These are phyloP conservation scores for Coenonympha glycerion DNA, from an alignment of 2,888 invertebrate genomes.

Conservation along the genomic window DNA sequence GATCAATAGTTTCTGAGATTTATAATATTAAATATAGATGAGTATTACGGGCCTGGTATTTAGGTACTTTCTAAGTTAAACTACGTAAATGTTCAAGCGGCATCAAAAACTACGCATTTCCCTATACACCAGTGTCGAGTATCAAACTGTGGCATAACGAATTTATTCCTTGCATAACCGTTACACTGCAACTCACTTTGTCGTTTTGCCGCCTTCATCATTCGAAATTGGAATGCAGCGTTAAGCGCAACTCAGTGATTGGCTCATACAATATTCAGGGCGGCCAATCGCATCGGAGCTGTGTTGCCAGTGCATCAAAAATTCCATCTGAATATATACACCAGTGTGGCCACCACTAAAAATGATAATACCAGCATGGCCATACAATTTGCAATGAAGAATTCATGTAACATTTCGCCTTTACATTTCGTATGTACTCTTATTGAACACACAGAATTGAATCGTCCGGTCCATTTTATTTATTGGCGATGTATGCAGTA, in stretches of 20 bases:
- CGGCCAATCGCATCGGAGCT: conserved; percentile 69
- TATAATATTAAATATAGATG: no score
- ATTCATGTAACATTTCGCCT: conserved; percentile 66
- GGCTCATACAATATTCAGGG: conserved; percentile 75
- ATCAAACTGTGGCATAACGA: conserved; percentile 38
- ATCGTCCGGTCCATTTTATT: conserved; percentile 61
- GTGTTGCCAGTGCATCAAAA: conserved; percentile 77
- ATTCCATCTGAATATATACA: conserved; percentile 77
- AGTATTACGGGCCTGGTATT: no score
- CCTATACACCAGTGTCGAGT: no score
- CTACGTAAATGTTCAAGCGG: background rate
- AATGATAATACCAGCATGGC: conserved; percentile 75
- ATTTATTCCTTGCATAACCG: conserved; percentile 48
- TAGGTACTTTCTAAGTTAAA: background rate
- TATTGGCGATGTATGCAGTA: conserved; percentile 47
- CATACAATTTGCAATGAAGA: conserved; percentile 74
- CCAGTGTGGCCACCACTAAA: conserved; percentile 75
- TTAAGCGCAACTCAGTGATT: conserved; percentile 71
- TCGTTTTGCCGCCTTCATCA: conserved; percentile 68
- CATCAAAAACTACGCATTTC: background rate
- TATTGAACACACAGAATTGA: conserved; percentile 64
- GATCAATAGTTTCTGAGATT: no score
- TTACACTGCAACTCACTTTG: conserved; percentile 60
- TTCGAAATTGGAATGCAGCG: conserved; percentile 75
- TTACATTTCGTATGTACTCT: conserved; percentile 69